These are phyloP conservation scores for Paraescarpia echinospica DNA, from an alignment of 1,140 invertebrate genomes.

Conservation along the genomic window DNA sequence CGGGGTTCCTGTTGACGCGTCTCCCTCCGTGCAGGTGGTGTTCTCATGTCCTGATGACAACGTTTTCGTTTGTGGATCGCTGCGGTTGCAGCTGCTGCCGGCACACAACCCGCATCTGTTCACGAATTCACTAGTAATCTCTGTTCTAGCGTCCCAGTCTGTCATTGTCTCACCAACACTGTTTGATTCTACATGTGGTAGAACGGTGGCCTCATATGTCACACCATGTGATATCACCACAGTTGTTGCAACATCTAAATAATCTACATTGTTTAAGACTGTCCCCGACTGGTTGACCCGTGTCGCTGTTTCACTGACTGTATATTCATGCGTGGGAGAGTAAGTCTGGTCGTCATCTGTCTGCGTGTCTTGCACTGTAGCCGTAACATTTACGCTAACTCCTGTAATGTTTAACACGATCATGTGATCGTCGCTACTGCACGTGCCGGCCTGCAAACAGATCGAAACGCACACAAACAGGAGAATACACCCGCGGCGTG, in stretches of 20 bases:
- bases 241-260: not conserved
- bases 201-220: not conserved
- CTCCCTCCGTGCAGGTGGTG: not conserved
- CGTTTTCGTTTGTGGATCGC: not conserved
- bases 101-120: not conserved
- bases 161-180: not conserved
- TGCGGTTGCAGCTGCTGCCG: not conserved
- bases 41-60: not conserved
- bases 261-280: not conserved
- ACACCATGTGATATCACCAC: not conserved
- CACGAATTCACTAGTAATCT: not conserved
- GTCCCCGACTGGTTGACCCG: not conserved
- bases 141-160: not conserved
- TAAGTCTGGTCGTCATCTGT: not conserved
- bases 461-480: not conserved
- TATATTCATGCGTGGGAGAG: not conserved
- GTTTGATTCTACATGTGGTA: not conserved
- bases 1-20: not conserved
- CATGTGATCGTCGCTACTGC: not conserved
- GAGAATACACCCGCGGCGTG: not conserved
- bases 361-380: not conserved
- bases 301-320: not conserved
- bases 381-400: not conserved
- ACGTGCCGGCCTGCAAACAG: not conserved
- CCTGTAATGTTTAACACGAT: not conserved